Evolutionary conservation across 2,113 vertebrate species (phyloP).

Genomic region (Ibidorhyncha struthersii): DNA sequence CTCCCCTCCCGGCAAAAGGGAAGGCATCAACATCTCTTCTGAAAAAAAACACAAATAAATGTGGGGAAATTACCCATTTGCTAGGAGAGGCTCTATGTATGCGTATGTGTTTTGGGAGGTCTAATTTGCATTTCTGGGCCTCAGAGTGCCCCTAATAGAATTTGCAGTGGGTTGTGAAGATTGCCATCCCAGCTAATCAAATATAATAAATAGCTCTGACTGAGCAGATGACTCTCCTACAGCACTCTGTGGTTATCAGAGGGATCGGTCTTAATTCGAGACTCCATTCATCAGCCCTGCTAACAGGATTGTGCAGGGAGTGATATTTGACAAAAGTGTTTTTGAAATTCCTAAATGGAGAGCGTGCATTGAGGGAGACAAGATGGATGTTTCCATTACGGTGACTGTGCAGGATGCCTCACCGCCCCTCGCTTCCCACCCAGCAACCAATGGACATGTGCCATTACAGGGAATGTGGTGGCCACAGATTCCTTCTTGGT

Average conservation of each 20-base stretch:
- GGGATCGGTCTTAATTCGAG: constrained; percentile 71
- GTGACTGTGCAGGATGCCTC: background rate
- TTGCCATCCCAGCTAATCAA: constrained; percentile 70
- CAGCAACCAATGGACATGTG: background rate
- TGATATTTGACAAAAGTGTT: constrained; percentile 68
- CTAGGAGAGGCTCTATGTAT: background rate
- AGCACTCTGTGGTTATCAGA: constrained; percentile 65
- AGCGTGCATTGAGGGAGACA: constrained; percentile 32
- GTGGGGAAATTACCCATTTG: constrained; percentile 16
- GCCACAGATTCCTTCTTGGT: background rate
- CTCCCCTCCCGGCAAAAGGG: background rate
- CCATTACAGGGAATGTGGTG: background rate
- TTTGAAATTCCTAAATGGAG: constrained; percentile 65
- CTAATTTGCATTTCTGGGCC: constrained; percentile 49
- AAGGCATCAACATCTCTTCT: background rate
- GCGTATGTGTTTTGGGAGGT: background rate
- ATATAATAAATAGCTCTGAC: constrained; percentile 72
- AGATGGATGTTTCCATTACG: constrained; percentile 58
- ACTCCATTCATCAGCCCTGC: constrained; percentile 69
- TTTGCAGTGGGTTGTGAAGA: constrained; percentile 64
- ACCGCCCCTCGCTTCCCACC: background rate
- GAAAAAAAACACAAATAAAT: background rate
- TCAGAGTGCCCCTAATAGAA: constrained; percentile 58
- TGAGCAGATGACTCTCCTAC: constrained; percentile 65
- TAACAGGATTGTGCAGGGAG: constrained; percentile 51